Evolutionary conservation across 2,888 invertebrate genomes (phyloP).

Genomic region (Ichneumon xanthorius): DNA sequence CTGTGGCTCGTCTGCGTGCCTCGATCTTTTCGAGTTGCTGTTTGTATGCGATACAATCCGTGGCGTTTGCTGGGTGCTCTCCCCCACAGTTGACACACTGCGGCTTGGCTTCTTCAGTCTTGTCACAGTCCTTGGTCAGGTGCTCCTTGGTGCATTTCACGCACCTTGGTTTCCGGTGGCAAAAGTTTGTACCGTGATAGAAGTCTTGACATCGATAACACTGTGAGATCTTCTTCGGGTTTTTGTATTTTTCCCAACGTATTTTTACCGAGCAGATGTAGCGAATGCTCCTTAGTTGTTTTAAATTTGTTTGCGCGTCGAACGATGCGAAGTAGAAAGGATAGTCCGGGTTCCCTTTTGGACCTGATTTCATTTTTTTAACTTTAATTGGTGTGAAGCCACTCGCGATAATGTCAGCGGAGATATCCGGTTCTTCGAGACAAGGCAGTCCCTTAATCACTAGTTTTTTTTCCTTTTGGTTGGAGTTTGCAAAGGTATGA

Average conservation of each 20-base stretch:
- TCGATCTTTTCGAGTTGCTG: not conserved
- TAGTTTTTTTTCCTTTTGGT: slow-evolving; percentile 2
- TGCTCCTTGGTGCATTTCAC: slow-evolving; percentile 18
- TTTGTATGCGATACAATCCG: not conserved
- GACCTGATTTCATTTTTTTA: slow-evolving; percentile 19
- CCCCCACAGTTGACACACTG: slow-evolving; percentile 23
- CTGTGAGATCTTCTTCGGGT: slow-evolving; percentile 50
- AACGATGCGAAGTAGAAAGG: no score
- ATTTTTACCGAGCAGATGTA: slow-evolving; percentile 45
- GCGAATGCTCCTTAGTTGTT: not conserved
- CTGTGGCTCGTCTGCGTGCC: not conserved
- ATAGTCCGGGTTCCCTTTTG: no score
- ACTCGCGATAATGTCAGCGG: not conserved
- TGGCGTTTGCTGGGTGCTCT: slow-evolving; percentile 23
- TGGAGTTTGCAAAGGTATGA: not conserved
- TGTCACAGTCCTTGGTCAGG: slow-evolving; percentile 15
- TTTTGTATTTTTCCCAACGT: slow-evolving; percentile 63
- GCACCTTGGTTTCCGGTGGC: slow-evolving; percentile 27
- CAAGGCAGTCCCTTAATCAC: slow-evolving; percentile 23
- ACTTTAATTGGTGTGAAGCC: slow-evolving; percentile 28
- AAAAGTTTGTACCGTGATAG: slow-evolving; percentile 34
- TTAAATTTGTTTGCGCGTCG: no score
- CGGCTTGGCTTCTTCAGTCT: not conserved
- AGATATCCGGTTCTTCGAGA: not conserved
- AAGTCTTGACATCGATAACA: slow-evolving; percentile 65